Conservation (phyloP, 1,140 invertebrate species). For the Stegodyphus dumicola region DNA sequence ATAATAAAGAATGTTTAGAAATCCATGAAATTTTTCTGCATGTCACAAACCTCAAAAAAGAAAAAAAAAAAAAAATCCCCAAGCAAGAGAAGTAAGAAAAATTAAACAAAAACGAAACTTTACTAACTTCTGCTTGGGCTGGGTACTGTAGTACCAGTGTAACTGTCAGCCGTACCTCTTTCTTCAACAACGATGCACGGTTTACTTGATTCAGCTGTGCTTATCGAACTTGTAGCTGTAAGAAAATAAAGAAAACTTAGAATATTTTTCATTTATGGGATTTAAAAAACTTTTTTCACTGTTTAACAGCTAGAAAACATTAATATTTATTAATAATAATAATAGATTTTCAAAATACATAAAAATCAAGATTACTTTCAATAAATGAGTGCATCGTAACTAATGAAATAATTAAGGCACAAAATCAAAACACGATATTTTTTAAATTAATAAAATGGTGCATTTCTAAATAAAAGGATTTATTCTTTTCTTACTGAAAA, state of each 20-base stretch:
- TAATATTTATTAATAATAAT: no score
- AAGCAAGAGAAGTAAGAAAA: not conserved
- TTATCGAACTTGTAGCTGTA: slow-evolving; percentile 79
- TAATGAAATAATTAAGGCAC: no score
- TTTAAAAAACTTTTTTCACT: no score
- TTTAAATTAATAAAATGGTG: no score
- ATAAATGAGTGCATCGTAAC: no score
- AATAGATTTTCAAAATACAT: no score
- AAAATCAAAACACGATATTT: no score
- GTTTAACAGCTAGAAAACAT: no score
- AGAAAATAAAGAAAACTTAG: not conserved
- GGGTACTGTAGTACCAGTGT: slow-evolving; percentile 67
- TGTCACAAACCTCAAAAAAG: not conserved
- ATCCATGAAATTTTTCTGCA: not conserved
- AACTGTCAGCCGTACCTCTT: slow-evolving; percentile 43
- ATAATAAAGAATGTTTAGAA: not conserved
- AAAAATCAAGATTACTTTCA: no score
- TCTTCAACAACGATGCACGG: slow-evolving; percentile 85
- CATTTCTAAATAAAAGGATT: no score
- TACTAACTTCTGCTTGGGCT: slow-evolving; percentile 29
- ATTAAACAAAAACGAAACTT: not conserved
- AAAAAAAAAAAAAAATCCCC: not conserved
- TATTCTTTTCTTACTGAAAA: no score
- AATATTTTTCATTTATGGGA: not conserved
- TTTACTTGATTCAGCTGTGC: slow-evolving; percentile 82